phyloP scores from a whole-genome alignment of 2,797 vertebrate species.

The Phataginus tricuspis region DNA sequence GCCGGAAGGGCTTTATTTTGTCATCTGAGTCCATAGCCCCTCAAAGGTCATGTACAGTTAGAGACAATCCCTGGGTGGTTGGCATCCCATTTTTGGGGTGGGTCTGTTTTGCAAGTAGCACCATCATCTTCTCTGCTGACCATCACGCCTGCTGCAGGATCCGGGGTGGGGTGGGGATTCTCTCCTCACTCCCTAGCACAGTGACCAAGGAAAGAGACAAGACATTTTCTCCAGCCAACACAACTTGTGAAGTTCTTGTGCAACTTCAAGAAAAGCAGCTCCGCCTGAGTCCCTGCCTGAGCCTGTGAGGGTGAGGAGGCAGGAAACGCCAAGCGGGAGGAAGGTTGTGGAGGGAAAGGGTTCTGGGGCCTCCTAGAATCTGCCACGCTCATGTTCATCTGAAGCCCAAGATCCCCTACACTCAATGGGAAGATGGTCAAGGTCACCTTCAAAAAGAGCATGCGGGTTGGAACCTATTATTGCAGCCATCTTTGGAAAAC shows the following conservation, averaged over 20 bases:
- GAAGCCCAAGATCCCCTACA: background rate
- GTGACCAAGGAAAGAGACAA: background rate
- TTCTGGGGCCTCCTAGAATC: background rate
- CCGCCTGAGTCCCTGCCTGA: background rate
- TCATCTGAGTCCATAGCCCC: background rate
- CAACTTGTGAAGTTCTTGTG: background rate
- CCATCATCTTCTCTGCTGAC: background rate
- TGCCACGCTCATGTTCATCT: background rate
- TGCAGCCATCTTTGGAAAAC: background rate
- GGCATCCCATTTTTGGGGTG: background rate
- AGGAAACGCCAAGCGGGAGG: background rate
- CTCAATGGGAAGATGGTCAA: background rate
- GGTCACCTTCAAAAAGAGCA: background rate
- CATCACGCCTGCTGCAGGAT: background rate
- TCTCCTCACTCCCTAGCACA: background rate
- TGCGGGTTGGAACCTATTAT: background rate
- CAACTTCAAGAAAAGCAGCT: constrained; percentile 28
- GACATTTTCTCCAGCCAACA: background rate
- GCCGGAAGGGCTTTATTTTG: background rate
- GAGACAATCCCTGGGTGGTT: background rate
- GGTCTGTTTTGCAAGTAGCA: background rate
- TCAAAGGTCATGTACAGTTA: background rate
- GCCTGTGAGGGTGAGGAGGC: background rate
- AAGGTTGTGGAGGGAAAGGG: background rate
- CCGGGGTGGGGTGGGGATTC: background rate